Evolutionary conservation across 1,140 invertebrate species (phyloP).

Genomic region (Drosophila oshimai): DNA sequence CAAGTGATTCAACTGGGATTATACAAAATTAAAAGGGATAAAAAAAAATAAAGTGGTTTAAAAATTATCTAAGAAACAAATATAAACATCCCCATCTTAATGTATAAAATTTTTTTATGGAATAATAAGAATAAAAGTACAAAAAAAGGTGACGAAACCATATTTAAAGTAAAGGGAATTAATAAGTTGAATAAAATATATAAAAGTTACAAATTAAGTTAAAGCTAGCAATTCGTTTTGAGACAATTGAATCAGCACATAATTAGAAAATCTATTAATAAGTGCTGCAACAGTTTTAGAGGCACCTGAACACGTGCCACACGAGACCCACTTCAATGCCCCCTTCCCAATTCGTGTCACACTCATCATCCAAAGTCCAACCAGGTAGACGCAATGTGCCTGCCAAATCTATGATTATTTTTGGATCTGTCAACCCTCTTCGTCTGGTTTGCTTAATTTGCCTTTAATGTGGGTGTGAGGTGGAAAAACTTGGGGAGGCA

Average conservation of each 20-base stretch:
- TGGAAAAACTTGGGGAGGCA: background rate
- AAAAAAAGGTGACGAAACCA: no score
- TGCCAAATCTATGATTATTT: conserved; percentile 52
- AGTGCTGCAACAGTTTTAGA: conserved; percentile 24
- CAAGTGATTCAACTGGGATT: no score
- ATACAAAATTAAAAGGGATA: no score
- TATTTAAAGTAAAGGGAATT: no score
- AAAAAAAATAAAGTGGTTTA: no score
- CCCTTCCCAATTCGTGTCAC: background rate
- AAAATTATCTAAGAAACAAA: no score
- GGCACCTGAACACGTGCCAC: conserved; percentile 51
- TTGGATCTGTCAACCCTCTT: conserved; percentile 39
- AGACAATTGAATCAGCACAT: background rate
- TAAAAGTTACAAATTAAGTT: no score
- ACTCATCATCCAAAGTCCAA: conserved; percentile 13
- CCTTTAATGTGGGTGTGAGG: conserved; percentile 17
- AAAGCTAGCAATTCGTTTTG: no score
- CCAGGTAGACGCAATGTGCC: conserved; percentile 20
- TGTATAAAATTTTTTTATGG: no score
- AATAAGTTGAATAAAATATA: no score
- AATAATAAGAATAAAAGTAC: no score
- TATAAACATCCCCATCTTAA: no score
- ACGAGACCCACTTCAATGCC: conserved; percentile 38
- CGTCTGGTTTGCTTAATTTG: conserved; percentile 32
- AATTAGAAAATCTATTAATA: conserved; percentile 39